Conservation (phyloP, 2,888 invertebrate genomes). For the Criorhina ranunculi region DNA sequence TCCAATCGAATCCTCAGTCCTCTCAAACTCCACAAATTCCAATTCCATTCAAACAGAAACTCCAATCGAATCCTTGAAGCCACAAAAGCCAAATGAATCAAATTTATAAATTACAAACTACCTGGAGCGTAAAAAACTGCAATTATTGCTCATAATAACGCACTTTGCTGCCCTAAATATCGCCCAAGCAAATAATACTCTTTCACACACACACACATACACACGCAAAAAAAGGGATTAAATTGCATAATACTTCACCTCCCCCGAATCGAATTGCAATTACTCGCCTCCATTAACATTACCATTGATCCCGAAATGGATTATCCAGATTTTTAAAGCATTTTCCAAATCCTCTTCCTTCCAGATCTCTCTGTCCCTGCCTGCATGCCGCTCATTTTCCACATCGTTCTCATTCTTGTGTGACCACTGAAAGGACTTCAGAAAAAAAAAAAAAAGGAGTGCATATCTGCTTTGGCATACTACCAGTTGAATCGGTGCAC, state of each 20-base stretch:
- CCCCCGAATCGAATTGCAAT: slow-evolving; percentile 41
- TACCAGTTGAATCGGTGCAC: slow-evolving; percentile 22
- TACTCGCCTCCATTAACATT: slow-evolving; percentile 48
- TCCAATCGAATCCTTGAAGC: not conserved
- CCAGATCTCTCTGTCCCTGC: too few relatives aligned
- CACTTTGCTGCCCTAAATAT: slow-evolving; percentile 10
- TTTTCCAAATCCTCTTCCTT: slow-evolving; percentile 27
- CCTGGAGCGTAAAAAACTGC: slow-evolving; percentile 14
- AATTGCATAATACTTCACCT: not conserved
- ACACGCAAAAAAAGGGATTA: not conserved
- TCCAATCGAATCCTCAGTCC: not conserved
- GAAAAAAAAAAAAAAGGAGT: not conserved
- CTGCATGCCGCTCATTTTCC: not conserved
- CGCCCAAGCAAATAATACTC: slow-evolving; percentile 27
- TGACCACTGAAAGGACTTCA: not conserved
- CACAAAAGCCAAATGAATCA: slow-evolving; percentile 12
- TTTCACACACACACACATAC: not conserved
- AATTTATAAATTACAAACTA: slow-evolving; percentile 16
- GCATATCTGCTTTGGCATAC: slow-evolving; percentile 14
- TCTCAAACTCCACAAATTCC: too few relatives aligned
- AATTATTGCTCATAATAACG: slow-evolving; percentile 36
- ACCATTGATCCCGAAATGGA: slow-evolving; percentile 47
- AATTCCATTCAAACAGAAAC: not conserved
- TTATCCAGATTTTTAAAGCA: slow-evolving; percentile 50
- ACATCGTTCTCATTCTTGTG: not conserved